phyloP scores from a whole-genome alignment of 2,888 invertebrate species.

The Empis stercorea region DNA sequence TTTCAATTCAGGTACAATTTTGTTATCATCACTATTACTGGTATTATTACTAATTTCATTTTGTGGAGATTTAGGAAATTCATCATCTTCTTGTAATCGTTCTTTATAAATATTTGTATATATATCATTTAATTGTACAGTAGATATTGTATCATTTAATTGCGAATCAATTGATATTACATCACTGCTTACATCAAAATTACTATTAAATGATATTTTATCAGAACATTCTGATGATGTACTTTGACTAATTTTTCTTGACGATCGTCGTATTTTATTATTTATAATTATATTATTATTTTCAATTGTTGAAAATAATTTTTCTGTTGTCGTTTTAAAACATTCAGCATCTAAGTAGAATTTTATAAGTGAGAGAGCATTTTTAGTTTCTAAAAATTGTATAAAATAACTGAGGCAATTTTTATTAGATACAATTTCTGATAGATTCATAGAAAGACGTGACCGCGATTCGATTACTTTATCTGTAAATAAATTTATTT shows the following conservation, averaged over 20 bases:
- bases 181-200: conserved; percentile 11
- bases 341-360: conserved; percentile 67
- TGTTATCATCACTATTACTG: conserved; percentile 14
- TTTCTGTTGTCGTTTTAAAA: conserved; percentile 40
- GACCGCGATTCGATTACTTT: conserved; percentile 21
- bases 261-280: not conserved
- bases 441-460: conserved; percentile 58
- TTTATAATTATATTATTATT: conserved; percentile 4
- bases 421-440: conserved; percentile 64
- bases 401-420: conserved; percentile 71
- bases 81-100: not conserved
- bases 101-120: no score
- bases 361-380: conserved; percentile 50
- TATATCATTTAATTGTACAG: not conserved
- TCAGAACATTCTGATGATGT: conserved; percentile 7
- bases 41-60: not conserved
- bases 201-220: conserved; percentile 5
- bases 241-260: conserved; percentile 1
- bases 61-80: conserved; percentile 1
- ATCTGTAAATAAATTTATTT: no score
- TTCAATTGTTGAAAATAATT: conserved; percentile 11
- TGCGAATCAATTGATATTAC: conserved; percentile 11
- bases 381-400: conserved; percentile 71
- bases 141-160: conserved; percentile 6
- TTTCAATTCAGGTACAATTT: conserved; percentile 32